phyloP scores from a whole-genome alignment of 2,888 invertebrate species.

The Melinaea menophilus region DNA sequence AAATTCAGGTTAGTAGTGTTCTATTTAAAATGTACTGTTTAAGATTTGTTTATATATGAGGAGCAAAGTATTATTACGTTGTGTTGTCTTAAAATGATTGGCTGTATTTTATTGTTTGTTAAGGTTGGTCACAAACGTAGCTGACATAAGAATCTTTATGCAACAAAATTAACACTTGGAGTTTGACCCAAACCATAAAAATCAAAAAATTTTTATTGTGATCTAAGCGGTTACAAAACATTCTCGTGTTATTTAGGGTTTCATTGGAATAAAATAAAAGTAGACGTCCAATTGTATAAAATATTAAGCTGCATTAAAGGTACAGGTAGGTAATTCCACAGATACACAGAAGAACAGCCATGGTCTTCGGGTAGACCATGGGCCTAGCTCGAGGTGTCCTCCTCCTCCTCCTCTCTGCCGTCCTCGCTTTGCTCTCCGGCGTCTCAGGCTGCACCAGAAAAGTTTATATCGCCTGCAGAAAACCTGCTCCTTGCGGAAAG shows the following conservation, averaged over 20 bases:
- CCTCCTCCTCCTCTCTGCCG: conserved; percentile 40
- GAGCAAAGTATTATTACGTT: too few relatives aligned
- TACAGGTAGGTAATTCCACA: conserved; percentile 28
- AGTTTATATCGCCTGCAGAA: conserved; percentile 58
- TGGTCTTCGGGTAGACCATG: conserved; percentile 48
- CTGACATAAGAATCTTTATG: too few relatives aligned
- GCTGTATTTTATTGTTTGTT: too few relatives aligned
- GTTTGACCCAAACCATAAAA: conserved; percentile 42
- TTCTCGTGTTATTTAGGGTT: too few relatives aligned
- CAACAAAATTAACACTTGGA: conserved; percentile 21
- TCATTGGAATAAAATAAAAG: too few relatives aligned
- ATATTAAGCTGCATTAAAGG: conserved; percentile 3
- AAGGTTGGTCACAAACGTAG: too few relatives aligned
- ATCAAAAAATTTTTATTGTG: too few relatives aligned
- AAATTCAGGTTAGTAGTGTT: conserved; percentile 40
- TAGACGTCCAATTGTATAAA: too few relatives aligned
- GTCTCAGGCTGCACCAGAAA: conserved; percentile 54
- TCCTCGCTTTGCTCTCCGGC: conserved; percentile 44
- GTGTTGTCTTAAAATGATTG: too few relatives aligned
- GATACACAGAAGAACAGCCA: conserved; percentile 29
- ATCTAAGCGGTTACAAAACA: too few relatives aligned
- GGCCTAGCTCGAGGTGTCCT: conserved; percentile 44
- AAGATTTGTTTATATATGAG: too few relatives aligned
- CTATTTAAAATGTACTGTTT: too few relatives aligned
- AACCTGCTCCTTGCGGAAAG: conserved; percentile 59